Evolutionary conservation across 2,113 vertebrate genomes (phyloP).

Genomic region (Peromyscus maniculatus): DNA sequence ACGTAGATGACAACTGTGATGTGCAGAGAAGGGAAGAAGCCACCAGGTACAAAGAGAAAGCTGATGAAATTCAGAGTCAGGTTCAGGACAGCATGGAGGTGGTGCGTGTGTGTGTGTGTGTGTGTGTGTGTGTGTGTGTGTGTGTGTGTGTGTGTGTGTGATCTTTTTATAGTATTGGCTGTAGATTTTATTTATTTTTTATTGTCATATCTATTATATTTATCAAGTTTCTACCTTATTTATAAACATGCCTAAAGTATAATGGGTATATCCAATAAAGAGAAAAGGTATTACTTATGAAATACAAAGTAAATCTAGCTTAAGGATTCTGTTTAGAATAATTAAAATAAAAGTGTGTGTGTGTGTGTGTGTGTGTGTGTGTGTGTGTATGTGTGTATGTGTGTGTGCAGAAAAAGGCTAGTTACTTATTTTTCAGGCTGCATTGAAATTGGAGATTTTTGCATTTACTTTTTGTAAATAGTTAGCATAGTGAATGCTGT

Average conservation of each 20-base stretch:
- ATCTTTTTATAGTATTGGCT: background rate
- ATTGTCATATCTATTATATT: background rate
- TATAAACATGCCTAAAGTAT: constrained; percentile 40
- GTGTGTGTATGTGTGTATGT: too few relatives aligned
- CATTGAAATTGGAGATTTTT: constrained; percentile 11
- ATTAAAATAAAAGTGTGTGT: constrained; percentile 29
- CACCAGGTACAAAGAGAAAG: background rate
- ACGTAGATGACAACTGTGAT: background rate
- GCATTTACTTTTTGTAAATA: constrained; percentile 20
- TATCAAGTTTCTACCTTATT: constrained; percentile 6
- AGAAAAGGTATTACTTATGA: constrained; percentile 53
- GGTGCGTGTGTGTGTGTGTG: background rate
- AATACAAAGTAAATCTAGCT: constrained; percentile 20
- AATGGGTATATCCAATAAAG: background rate
- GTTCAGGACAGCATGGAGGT: background rate
- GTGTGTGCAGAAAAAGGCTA: background rate
- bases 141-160: background rate
- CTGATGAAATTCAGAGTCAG: background rate
- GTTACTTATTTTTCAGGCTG: background rate
- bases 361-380: background rate
- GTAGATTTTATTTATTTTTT: constrained; percentile 22
- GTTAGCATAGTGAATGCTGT: background rate
- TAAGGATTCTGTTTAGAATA: background rate
- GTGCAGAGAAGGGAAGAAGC: background rate
- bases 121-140: too few relatives aligned